Percentiles rank a stretch among this genome's conserved stretches.
Conservation (phyloP, 2,113 vertebrate genomes). For the Psammodynastes pulverulentus region DNA sequence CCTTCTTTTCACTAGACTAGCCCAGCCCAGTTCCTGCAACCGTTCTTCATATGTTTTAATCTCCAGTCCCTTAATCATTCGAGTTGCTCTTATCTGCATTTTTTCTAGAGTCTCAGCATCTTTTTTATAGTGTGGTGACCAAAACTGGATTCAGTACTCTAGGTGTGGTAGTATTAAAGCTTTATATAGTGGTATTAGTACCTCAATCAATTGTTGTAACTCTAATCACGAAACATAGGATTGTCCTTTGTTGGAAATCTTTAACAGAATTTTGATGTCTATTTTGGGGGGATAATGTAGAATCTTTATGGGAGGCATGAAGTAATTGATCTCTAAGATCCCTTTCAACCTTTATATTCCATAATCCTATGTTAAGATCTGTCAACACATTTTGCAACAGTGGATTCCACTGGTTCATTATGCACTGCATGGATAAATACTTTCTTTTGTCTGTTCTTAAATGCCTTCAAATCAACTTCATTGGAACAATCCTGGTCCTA, state of each 20-base stretch:
- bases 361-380: background rate
- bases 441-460: background rate
- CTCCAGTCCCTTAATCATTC: no score
- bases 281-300: background rate
- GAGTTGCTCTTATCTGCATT: no score
- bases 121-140: no score
- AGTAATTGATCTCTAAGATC: background rate
- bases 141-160: no score
- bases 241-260: background rate
- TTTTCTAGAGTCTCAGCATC: no score
- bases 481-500: background rate
- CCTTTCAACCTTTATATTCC: background rate
- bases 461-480: background rate
- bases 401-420: background rate
- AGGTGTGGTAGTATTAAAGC: no score
- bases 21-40: no score
- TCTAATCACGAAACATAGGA: background rate
- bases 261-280: background rate
- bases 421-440: background rate
- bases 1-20: no score
- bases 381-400: background rate
- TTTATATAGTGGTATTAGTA: no score
- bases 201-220: background rate
- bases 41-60: no score
- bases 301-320: background rate